Percentiles rank a stretch among this genome's conserved stretches.
Evolutionary conservation across 2,113 vertebrate genomes (phyloP).

Genomic region (Dicaeum eximium): DNA sequence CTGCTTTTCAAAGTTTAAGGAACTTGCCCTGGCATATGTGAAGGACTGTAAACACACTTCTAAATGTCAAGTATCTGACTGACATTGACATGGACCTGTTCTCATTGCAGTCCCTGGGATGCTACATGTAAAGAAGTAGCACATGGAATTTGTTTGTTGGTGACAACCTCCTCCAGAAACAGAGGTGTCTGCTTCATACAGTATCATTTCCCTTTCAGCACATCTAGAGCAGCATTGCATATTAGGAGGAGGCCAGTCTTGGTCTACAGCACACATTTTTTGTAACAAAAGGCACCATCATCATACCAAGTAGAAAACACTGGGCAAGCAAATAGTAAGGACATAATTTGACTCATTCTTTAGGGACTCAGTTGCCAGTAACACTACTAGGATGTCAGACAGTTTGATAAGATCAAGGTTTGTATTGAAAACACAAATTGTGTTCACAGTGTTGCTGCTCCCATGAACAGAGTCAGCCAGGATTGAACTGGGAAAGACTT

Average conservation of each 20-base stretch:
- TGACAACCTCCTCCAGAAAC: background rate
- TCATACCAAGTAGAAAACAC: background rate
- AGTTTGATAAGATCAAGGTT: background rate
- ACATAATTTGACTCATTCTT: background rate
- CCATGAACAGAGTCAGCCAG: background rate
- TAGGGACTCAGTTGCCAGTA: background rate
- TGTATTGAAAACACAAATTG: background rate
- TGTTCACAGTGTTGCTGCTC: background rate
- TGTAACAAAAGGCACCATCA: background rate
- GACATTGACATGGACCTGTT: background rate
- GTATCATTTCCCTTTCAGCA: background rate
- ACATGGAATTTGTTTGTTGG: fast-evolving
- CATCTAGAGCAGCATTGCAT: background rate
- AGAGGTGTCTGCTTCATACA: background rate
- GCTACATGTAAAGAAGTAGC: background rate
- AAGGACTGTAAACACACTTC: background rate
- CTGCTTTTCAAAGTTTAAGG: conserved; percentile 9
- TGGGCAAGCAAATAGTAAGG: background rate
- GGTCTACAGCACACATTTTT: background rate
- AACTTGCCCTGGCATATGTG: background rate
- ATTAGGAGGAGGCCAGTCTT: background rate
- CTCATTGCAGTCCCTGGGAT: background rate
- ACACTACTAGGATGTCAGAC: background rate
- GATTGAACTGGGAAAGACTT: background rate
- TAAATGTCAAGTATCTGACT: background rate